A percentile compares a stretch with the other conserved stretches of the same genome.
Conservation (phyloP, 2,113 vertebrate genomes). For the Solea senegalensis region DNA sequence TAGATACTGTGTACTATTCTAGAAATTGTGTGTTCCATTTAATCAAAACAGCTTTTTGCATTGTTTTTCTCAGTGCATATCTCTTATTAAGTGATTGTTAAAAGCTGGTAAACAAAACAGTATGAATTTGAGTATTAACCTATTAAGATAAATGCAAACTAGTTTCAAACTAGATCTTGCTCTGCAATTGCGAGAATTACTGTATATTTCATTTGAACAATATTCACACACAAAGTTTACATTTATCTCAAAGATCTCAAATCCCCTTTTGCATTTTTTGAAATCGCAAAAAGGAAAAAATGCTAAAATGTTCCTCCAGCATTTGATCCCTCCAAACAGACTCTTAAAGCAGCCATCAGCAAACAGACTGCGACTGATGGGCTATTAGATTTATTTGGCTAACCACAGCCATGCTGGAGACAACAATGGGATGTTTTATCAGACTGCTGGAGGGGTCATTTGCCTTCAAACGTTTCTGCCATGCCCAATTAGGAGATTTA, state of each 20-base stretch:
- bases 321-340: slow-evolving; percentile 15
- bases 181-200: too few relatives aligned
- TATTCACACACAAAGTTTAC: neutral
- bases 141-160: too few relatives aligned
- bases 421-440: slow-evolving; percentile 67
- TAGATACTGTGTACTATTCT: neutral
- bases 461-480: slow-evolving; percentile 44
- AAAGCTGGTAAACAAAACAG: too few relatives aligned
- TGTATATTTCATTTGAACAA: neutral
- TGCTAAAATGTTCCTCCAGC: slow-evolving; percentile 2
- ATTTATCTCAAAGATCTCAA: neutral
- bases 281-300: neutral
- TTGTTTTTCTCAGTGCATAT: too few relatives aligned
- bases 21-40: slow-evolving; percentile 1
- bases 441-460: slow-evolving; percentile 28
- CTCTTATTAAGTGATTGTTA: too few relatives aligned
- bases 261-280: neutral
- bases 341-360: slow-evolving; percentile 11
- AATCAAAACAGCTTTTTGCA: neutral
- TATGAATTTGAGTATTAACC: too few relatives aligned
- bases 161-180: too few relatives aligned
- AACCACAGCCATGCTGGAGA: slow-evolving; percentile 21
- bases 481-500: slow-evolving; percentile 64
- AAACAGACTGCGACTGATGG: slow-evolving; percentile 25
- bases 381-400: slow-evolving; percentile 61